These are phyloP conservation scores for Rhagonycha fulva DNA, from an alignment of 2,888 invertebrate species.

Conservation along the genomic window DNA sequence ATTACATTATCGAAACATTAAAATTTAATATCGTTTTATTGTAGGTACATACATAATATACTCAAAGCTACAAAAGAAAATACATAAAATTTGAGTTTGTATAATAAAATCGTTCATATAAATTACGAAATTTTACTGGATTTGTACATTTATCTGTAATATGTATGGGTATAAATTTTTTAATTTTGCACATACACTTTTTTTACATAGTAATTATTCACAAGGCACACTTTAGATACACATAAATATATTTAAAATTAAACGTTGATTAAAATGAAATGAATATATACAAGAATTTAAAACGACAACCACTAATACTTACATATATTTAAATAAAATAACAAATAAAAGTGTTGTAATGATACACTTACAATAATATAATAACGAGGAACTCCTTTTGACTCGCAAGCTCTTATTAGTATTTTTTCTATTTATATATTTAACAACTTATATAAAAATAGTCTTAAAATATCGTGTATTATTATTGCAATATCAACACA, in stretches of 20 bases:
- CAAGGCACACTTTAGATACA: slow-evolving; percentile 15
- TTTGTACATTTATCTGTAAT: slow-evolving; percentile 18
- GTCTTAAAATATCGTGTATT: background rate
- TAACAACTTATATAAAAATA: background rate
- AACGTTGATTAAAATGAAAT: slow-evolving; percentile 34
- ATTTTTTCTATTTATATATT: background rate
- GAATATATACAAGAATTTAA: slow-evolving; percentile 38
- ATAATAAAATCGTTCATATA: slow-evolving; percentile 32
- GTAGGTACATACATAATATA: background rate
- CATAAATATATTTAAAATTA: slow-evolving; percentile 13
- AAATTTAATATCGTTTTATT: background rate
- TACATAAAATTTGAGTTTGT: slow-evolving; percentile 36
- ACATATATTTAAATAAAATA: slow-evolving; percentile 7
- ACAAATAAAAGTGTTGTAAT: background rate
- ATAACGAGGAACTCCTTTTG: slow-evolving; percentile 33
- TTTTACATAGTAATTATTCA: slow-evolving; percentile 21
- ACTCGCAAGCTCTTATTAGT: slow-evolving; percentile 15
- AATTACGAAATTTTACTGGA: slow-evolving; percentile 11
- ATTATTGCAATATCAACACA: background rate
- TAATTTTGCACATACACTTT: slow-evolving; percentile 32
- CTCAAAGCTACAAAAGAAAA: slow-evolving; percentile 36
- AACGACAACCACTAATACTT: slow-evolving; percentile 24
- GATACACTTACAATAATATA: slow-evolving; percentile 7
- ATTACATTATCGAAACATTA: background rate
- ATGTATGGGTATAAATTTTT: slow-evolving; percentile 26